A percentile compares a stretch with the other conserved stretches of the same genome.
Conservation (phyloP, 2,888 invertebrate genomes). For the Caenorhabditis sp. region DNA sequence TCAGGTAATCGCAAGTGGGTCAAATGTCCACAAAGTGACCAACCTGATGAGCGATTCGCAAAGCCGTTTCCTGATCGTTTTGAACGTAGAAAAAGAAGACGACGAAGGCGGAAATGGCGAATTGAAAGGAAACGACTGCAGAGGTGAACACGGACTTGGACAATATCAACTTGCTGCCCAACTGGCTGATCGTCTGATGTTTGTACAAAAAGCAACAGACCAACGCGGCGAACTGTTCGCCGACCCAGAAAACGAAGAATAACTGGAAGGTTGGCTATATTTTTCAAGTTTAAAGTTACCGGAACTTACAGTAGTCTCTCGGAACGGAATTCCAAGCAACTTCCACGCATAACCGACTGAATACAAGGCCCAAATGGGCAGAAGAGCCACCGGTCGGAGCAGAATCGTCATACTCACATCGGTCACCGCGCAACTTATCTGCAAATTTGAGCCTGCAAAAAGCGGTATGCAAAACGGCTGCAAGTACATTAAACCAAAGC, state of each 20-base stretch:
- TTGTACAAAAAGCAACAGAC: slow-evolving; percentile 1
- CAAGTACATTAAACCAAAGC: slow-evolving; percentile 2
- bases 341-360: slow-evolving; percentile 1
- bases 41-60: background rate
- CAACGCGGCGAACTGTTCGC: slow-evolving; percentile 1
- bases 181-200: background rate
- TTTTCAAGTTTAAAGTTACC: too few relatives aligned
- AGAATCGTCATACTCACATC: slow-evolving; percentile 4
- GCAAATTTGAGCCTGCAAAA: background rate
- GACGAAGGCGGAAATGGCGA: background rate
- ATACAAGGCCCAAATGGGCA: background rate
- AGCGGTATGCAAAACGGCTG: background rate
- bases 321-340: background rate
- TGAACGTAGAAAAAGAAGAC: background rate
- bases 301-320: slow-evolving; percentile 1
- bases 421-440: slow-evolving; percentile 2
- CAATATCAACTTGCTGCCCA: background rate
- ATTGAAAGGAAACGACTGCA: background rate
- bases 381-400: background rate
- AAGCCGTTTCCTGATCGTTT: background rate
- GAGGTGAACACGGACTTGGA: background rate
- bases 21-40: background rate
- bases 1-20: too few relatives aligned
- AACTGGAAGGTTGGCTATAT: background rate
- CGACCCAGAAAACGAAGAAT: slow-evolving; percentile 1